Evolutionary conservation across 37 sponge, comb jelly and placozoan species (phyloP), one percentile per base, ranked within the genome.

Genomic region (Axinella damicornis): DNA sequence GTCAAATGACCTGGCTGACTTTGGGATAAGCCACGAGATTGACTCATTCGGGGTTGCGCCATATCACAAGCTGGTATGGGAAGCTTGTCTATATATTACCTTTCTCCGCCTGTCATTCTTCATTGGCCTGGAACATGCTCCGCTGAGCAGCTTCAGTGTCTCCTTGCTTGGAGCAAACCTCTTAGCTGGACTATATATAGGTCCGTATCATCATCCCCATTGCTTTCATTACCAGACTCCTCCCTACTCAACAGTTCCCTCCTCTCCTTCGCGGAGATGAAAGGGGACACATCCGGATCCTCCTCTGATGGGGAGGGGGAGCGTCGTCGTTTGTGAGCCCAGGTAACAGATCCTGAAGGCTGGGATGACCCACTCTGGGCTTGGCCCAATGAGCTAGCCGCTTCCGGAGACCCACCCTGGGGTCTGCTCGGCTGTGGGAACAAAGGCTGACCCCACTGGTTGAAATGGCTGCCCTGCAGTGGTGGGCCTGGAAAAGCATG

Each of bases 41-140:
- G 28, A 32, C 25, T 78, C 60, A 41, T 78, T 46, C 33, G 81
- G 2, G 81, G 81, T 28, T 80, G 81, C 15, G 57, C 69, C 1
- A 56, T 30, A 55, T 80, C 81, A 69, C 81, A 63, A 55, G 81
- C 31, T 21, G 69, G 81, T 14, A 69, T n/a, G 36, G 69, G 69
- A 68, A 68, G 67, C n/a, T 65, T 63, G 46, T 40, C 40, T 19
- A 28, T 9, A n/a, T n/a, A n/a, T n/a, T 1, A 34, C n/a, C 14
- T 66, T 31, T 31, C 67, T 80, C 37, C 81, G 56, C 12, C 40
- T 13, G 5, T 80, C 81, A 67, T 65, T 63, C 33, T 80, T 65
- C 69, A 80, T 14, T 2, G 69, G 81, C 35, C 30, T 66, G 0
- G 19, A 14, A 15, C 19, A 39, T 5, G 38, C 22, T 38, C 53